phyloP scores from a whole-genome alignment of 2,797 vertebrate genomes.

The Acanthurus lineatus region DNA sequence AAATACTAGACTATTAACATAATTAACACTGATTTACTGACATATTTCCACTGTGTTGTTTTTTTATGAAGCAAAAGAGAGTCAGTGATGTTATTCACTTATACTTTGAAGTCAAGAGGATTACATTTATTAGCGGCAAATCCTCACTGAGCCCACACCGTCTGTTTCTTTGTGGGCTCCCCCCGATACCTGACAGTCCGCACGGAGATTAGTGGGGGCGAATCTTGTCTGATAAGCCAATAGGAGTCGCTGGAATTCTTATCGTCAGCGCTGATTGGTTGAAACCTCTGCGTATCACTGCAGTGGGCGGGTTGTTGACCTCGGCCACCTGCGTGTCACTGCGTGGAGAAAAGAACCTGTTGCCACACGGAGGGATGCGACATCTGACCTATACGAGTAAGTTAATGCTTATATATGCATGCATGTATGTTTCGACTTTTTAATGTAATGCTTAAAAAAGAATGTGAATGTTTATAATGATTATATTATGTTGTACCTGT shows the following conservation, averaged over 20 bases:
- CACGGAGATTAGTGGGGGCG: constrained; percentile 29
- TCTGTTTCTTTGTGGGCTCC: constrained; percentile 57
- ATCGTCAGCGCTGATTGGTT: constrained; percentile 33
- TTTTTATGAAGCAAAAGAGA: not conserved
- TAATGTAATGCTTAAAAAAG: too few species aligned
- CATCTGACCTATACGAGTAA: constrained; percentile 12
- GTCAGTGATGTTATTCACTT: not conserved
- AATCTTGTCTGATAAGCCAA: constrained; percentile 51
- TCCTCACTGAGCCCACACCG: constrained; percentile 47
- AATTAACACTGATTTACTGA: not conserved
- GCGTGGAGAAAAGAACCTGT: constrained; percentile 21
- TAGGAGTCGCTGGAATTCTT: constrained; percentile 24
- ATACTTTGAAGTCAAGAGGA: constrained; percentile 49
- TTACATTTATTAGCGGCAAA: constrained; percentile 63
- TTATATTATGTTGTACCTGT: too few species aligned
- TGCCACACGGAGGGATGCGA: constrained; percentile 9
- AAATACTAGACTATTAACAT: not conserved
- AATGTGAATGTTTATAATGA: too few species aligned
- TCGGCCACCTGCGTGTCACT: constrained; percentile 23
- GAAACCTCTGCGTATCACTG: not conserved
- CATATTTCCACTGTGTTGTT: not conserved
- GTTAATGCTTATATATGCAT: not conserved
- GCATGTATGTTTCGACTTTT: too few species aligned
- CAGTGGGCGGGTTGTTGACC: not conserved
- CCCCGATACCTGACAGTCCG: constrained; percentile 37